Conservation (phyloP, 2,797 vertebrate species). For the Cyprinodon diabolis region DNA sequence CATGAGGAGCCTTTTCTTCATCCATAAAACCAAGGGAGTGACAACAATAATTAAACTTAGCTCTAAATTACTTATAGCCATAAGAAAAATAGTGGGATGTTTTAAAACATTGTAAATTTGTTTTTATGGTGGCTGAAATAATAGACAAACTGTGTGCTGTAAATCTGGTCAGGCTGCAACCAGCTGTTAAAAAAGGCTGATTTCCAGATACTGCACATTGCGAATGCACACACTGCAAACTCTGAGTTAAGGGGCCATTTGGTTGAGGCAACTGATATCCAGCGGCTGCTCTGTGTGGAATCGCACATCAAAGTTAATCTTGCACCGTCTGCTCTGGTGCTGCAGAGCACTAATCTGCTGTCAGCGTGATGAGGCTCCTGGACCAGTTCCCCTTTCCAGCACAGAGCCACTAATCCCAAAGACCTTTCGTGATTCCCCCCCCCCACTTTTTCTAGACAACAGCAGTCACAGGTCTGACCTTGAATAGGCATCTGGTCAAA, state of each 20-base stretch:
- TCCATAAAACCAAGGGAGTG: conserved; percentile 9
- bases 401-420: conserved; percentile 59
- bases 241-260: conserved; percentile 66
- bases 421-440: conserved; percentile 54
- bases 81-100: conserved; percentile 6
- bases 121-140: conserved; percentile 1
- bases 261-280: conserved; percentile 72
- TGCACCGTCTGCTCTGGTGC: conserved; percentile 73
- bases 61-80: not conserved
- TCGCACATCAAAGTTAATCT: conserved; percentile 82
- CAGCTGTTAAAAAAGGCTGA: conserved; percentile 27
- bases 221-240: conserved; percentile 56
- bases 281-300: conserved; percentile 74
- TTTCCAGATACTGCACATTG: conserved; percentile 55
- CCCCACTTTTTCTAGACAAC: conserved; percentile 35
- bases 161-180: conserved; percentile 1
- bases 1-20: conserved; percentile 14
- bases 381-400: conserved; percentile 66
- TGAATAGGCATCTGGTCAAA: conserved; percentile 34
- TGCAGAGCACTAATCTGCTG: conserved; percentile 77
- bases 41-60: conserved; percentile 18
- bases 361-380: conserved; percentile 78
- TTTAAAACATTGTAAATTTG: conserved; percentile 9
- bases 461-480: conserved; percentile 60
- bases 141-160: conserved; percentile 3